These are phyloP conservation scores for Ophion ellenae DNA, from an alignment of 2,888 invertebrate species.

Conservation along the genomic window DNA sequence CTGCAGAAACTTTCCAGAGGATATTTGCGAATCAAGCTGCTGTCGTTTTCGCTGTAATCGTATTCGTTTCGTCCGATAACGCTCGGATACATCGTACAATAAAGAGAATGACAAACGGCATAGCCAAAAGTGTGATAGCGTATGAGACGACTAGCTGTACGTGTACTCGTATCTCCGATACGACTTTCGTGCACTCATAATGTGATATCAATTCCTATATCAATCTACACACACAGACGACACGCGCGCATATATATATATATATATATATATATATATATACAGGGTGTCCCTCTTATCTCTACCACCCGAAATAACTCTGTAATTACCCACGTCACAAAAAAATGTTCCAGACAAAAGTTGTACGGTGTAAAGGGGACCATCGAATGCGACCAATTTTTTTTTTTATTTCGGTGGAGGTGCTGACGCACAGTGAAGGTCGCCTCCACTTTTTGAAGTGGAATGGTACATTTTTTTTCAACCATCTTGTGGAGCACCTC, in stretches of 20 bases:
- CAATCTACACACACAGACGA: background rate
- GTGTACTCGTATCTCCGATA: conserved; percentile 26
- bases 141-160: conserved; percentile 6
- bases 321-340: too few relatives aligned
- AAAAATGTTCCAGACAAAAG: too few relatives aligned
- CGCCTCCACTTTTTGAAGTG: too few relatives aligned
- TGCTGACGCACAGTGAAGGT: too few relatives aligned
- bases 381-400: too few relatives aligned
- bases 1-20: conserved; percentile 46
- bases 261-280: background rate
- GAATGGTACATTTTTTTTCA: too few relatives aligned
- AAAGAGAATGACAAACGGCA: conserved; percentile 44
- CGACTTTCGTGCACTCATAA: conserved; percentile 13
- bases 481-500: too few relatives aligned
- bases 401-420: too few relatives aligned
- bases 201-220: conserved; percentile 6
- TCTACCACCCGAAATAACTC: too few relatives aligned
- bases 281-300: too few relatives aligned
- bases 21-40: conserved; percentile 44
- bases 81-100: conserved; percentile 23
- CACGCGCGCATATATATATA: background rate
- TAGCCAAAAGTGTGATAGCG: conserved; percentile 38
- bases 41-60: conserved; percentile 3
- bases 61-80: conserved; percentile 25
- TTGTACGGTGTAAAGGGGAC: too few relatives aligned